These are phyloP conservation scores for Drosophila diplacantha DNA, from an alignment of 2,888 invertebrate species.

Conservation along the genomic window DNA sequence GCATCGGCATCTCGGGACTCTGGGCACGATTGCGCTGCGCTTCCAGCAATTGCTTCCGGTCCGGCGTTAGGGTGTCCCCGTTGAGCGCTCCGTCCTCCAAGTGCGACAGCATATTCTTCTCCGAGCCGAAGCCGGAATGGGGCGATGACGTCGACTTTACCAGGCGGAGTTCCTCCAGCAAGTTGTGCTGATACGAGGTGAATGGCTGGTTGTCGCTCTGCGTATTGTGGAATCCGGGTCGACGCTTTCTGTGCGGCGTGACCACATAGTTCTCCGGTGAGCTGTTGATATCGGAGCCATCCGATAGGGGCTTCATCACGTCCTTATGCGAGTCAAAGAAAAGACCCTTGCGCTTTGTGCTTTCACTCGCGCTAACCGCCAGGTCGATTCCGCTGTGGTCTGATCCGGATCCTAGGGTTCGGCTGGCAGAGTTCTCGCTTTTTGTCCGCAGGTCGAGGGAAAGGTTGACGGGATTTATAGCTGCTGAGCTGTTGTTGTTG, in stretches of 20 bases:
- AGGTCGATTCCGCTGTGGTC: slow-evolving; percentile 51
- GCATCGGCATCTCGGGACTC: slow-evolving; percentile 81
- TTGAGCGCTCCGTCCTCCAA: slow-evolving; percentile 70
- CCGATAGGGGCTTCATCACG: slow-evolving; percentile 80
- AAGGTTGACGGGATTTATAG: slow-evolving; percentile 90
- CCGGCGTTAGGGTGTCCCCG: slow-evolving; percentile 72
- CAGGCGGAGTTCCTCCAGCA: slow-evolving; percentile 85
- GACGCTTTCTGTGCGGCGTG: slow-evolving; percentile 90
- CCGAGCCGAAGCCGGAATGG: slow-evolving; percentile 80
- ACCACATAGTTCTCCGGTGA: slow-evolving; percentile 91
- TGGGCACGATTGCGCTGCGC: slow-evolving; percentile 80
- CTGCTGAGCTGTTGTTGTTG: slow-evolving; percentile 79
- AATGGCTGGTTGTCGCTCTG: slow-evolving; percentile 93
- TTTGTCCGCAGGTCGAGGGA: slow-evolving; percentile 82
- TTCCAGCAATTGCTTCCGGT: slow-evolving; percentile 68
- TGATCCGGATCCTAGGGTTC: slow-evolving; percentile 41
- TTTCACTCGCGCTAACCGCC: slow-evolving; percentile 52
- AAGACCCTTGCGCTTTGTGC: slow-evolving; percentile 69
- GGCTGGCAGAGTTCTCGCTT: slow-evolving; percentile 75
- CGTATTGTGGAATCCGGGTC: slow-evolving; percentile 92
- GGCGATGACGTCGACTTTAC: slow-evolving; percentile 84
- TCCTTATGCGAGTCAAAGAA: slow-evolving; percentile 81
- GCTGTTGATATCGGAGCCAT: slow-evolving; percentile 84
- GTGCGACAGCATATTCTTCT: slow-evolving; percentile 72
- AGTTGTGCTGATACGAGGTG: slow-evolving; percentile 88